phyloP scores from a whole-genome alignment of 2,888 invertebrate genomes.

The Thymelicus sylvestris region DNA sequence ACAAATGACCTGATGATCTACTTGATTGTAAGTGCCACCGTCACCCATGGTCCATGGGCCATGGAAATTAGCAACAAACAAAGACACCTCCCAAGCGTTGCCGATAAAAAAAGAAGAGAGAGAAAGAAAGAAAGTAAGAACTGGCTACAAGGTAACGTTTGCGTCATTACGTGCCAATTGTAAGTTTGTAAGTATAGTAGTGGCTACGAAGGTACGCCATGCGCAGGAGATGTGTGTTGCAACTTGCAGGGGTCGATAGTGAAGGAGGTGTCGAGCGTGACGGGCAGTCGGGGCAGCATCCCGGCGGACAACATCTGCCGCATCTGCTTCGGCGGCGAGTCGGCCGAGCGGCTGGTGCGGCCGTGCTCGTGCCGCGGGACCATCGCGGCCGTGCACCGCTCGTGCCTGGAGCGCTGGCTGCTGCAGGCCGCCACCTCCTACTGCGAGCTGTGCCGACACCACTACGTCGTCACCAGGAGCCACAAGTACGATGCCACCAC shows the following conservation, averaged over 20 bases:
- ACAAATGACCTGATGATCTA: too few relatives aligned
- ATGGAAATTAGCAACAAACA: too few relatives aligned
- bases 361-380: slow-evolving; percentile 79
- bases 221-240: too few relatives aligned
- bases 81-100: too few relatives aligned
- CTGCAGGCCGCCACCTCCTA: slow-evolving; percentile 77
- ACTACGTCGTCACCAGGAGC: slow-evolving; percentile 74
- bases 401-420: slow-evolving; percentile 80
- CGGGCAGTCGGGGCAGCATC: slow-evolving; percentile 55
- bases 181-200: too few relatives aligned
- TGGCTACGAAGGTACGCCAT: too few relatives aligned
- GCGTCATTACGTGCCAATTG: too few relatives aligned
- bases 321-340: slow-evolving; percentile 79
- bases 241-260: slow-evolving; percentile 58
- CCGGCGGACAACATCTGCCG: slow-evolving; percentile 74
- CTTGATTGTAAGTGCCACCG: too few relatives aligned
- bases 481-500: slow-evolving; percentile 62
- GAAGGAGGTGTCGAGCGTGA: slow-evolving; percentile 61
- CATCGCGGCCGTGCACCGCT: slow-evolving; percentile 77
- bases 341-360: slow-evolving; percentile 75
- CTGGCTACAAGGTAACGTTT: too few relatives aligned
- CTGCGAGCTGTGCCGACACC: slow-evolving; percentile 79
- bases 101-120: too few relatives aligned
- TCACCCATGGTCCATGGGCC: too few relatives aligned
- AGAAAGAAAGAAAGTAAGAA: too few relatives aligned